phyloP scores from a whole-genome alignment of 1,140 invertebrate species.

The Cephus cinctus region DNA sequence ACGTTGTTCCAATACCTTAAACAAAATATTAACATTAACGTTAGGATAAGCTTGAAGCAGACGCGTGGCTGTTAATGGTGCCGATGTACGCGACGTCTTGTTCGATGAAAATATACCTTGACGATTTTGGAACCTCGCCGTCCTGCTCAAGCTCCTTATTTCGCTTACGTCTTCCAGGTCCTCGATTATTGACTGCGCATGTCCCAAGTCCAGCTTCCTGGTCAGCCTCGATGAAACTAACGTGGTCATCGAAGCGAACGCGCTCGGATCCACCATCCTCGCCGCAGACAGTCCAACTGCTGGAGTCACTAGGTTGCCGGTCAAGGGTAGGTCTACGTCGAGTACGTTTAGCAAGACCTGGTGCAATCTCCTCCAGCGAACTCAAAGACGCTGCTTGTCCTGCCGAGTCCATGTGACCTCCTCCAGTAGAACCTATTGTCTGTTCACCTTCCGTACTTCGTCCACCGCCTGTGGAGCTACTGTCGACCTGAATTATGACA shows the following conservation, averaged over 20 bases:
- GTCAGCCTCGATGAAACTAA: slow-evolving; percentile 53
- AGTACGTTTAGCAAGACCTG: slow-evolving; percentile 48
- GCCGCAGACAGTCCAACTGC: slow-evolving; percentile 46
- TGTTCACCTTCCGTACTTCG: slow-evolving; percentile 41
- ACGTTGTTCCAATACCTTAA: slow-evolving; percentile 5
- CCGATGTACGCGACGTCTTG: slow-evolving; percentile 26
- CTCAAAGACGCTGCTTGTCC: slow-evolving; percentile 55
- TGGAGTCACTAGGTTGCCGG: slow-evolving; percentile 49
- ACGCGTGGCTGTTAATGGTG: too few relatives aligned
- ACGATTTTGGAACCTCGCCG: slow-evolving; percentile 25
- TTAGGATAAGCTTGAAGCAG: too few relatives aligned
- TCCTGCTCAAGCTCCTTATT: slow-evolving; percentile 46
- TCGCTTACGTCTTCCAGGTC: slow-evolving; percentile 35
- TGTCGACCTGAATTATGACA: slow-evolving; percentile 36
- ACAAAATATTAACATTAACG: slow-evolving; percentile 16
- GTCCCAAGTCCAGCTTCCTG: slow-evolving; percentile 29
- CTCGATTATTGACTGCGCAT: slow-evolving; percentile 21
- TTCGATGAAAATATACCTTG: slow-evolving; percentile 25
- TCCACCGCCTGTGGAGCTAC: slow-evolving; percentile 35
- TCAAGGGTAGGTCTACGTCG: slow-evolving; percentile 42
- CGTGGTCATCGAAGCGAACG: slow-evolving; percentile 61
- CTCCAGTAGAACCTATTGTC: slow-evolving; percentile 33
- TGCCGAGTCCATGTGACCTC: slow-evolving; percentile 41
- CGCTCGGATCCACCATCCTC: slow-evolving; percentile 64
- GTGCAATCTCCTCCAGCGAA: slow-evolving; percentile 55